These are phyloP conservation scores for Stratiolaelaps scimitus DNA, from an alignment of 1,140 invertebrate genomes.

Conservation along the genomic window DNA sequence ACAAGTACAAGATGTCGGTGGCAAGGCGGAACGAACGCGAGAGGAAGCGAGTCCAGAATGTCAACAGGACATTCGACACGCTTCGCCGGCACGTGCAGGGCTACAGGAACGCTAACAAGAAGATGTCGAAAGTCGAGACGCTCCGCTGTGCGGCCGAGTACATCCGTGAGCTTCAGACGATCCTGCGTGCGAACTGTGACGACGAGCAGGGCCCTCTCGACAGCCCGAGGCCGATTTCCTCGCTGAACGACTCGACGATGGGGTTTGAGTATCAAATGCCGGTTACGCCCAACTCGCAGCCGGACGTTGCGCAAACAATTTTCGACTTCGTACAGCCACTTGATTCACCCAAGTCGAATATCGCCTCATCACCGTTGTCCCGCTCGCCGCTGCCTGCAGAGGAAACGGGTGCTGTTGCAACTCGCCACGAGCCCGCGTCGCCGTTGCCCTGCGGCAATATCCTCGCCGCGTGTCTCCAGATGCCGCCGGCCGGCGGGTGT, in stretches of 20 bases:
- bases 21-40: constrained; percentile 78
- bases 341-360: constrained; percentile 10
- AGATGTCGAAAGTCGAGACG: constrained; percentile 84
- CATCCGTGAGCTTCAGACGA: constrained; percentile 64
- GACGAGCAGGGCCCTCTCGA: not conserved
- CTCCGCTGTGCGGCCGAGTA: constrained; percentile 83
- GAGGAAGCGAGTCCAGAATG: constrained; percentile 80
- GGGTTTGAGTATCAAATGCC: constrained; percentile 20
- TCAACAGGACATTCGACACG: constrained; percentile 41
- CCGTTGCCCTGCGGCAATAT: not conserved
- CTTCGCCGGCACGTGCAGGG: constrained; percentile 49
- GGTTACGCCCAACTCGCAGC: not conserved
- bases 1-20: constrained; percentile 40
- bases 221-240: too few relatives aligned
- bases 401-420: not conserved
- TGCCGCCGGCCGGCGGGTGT: not conserved
- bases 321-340: not conserved
- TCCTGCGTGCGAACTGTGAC: constrained; percentile 44
- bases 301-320: not conserved
- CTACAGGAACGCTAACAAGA: constrained; percentile 58
- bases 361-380: not conserved
- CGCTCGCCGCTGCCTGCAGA: not conserved
- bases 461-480: constrained; percentile 12
- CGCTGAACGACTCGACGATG: too few relatives aligned
- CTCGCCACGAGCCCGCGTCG: too few relatives aligned